Conservation (phyloP, 2,113 vertebrate species). For the Blennius ocellaris region DNA sequence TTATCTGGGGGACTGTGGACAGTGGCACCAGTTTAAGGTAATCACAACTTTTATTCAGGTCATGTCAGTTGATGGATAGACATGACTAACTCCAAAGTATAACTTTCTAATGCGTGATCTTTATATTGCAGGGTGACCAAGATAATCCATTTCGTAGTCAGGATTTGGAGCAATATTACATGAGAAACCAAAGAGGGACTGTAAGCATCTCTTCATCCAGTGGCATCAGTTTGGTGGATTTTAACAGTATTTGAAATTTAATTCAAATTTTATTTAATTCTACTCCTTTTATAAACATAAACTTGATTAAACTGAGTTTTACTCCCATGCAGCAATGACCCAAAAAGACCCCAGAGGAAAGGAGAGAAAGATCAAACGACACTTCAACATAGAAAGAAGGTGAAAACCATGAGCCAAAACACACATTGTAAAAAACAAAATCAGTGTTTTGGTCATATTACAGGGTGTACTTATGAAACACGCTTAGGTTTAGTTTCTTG, state of each 20-base stretch:
- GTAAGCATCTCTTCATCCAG: background rate
- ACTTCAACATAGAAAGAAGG: slow-evolving; percentile 8
- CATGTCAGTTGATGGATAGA: background rate
- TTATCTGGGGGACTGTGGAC: slow-evolving; percentile 89
- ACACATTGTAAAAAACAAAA: too few species aligned
- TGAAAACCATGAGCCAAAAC: background rate
- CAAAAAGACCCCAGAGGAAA: slow-evolving; percentile 29
- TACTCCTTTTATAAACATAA: background rate
- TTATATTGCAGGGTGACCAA: slow-evolving; percentile 48
- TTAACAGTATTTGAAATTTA: slow-evolving; percentile 40
- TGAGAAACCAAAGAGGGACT: background rate
- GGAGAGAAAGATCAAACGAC: slow-evolving; percentile 2
- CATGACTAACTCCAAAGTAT: background rate
- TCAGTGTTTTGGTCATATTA: too few species aligned
- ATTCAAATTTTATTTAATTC: background rate
- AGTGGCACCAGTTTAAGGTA: slow-evolving; percentile 93
- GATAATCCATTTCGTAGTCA: slow-evolving; percentile 5
- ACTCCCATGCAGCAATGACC: slow-evolving; percentile 23
- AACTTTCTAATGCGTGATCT: rapidly evolving
- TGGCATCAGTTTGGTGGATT: slow-evolving; percentile 29
- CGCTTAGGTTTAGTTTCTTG: slow-evolving; percentile 1
- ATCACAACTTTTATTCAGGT: rapidly evolving
- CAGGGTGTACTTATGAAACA: too few species aligned
- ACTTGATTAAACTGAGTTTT: background rate
- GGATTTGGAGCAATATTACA: slow-evolving; percentile 37